Evolutionary conservation across 2,888 invertebrate species (phyloP).

Genomic region (Cephus sareptanus): DNA sequence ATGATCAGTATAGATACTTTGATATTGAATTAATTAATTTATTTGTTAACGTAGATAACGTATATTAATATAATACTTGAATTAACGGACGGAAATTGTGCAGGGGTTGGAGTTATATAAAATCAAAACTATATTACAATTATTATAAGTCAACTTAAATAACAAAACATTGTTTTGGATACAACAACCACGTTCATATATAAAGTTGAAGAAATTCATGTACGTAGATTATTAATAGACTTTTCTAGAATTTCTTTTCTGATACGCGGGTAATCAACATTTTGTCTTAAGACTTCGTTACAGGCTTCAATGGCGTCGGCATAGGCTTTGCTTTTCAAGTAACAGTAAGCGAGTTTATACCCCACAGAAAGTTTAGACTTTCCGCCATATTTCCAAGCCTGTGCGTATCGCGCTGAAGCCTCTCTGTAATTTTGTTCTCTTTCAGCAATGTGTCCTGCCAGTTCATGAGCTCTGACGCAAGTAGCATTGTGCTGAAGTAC

Average conservation of each 20-base stretch:
- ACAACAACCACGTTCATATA: background rate
- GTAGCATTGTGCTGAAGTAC: slow-evolving; percentile 87
- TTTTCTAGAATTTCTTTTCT: slow-evolving; percentile 95
- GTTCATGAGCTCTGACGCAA: slow-evolving; percentile 91
- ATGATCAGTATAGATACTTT: background rate
- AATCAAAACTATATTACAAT: background rate
- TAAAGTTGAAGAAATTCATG: slow-evolving; percentile 61
- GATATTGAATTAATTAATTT: background rate
- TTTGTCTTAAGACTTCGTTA: slow-evolving; percentile 81
- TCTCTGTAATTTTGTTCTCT: slow-evolving; percentile 92
- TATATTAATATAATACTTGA: background rate
- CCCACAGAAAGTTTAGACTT: slow-evolving; percentile 87
- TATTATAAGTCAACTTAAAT: background rate
- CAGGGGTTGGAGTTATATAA: background rate
- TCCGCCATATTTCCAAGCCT: slow-evolving; percentile 88
- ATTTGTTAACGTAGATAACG: background rate
- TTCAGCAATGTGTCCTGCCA: slow-evolving; percentile 86
- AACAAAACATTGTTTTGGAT: background rate
- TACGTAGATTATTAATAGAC: slow-evolving; percentile 79
- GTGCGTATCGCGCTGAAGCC: slow-evolving; percentile 84
- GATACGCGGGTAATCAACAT: slow-evolving; percentile 91
- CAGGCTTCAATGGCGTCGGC: slow-evolving; percentile 94
- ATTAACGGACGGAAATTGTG: background rate
- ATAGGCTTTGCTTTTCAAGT: slow-evolving; percentile 87
- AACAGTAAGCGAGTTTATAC: slow-evolving; percentile 91